Evolutionary conservation across 1,140 invertebrate species (phyloP), one percentile per base, ranked within the genome.

Genomic region (Ericerus pela): DNA sequence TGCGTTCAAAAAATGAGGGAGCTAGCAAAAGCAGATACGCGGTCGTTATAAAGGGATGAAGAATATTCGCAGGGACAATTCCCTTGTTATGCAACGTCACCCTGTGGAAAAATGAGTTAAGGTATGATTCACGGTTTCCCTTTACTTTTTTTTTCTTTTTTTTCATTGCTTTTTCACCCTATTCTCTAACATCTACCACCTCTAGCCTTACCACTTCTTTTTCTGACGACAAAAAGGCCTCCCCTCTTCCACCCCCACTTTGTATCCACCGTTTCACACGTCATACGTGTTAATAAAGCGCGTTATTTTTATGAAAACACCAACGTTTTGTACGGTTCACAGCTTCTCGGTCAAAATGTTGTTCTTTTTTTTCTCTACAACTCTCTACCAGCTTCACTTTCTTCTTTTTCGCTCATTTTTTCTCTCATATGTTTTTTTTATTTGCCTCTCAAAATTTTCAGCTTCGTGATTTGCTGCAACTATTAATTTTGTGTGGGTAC

Each of bases 81-180:
- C 41, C 41, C 41, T 47, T 47, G 41, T 47, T 47, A 47, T 47
- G 41, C 41, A 47, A 47, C 41, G 41, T 47, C 41, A 47, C 41
- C 41, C 41, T 47, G 41, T 47, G 41, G 41, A 47, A 47, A 47
- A 47, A 47, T 47, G 41, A 47, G 41, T 47, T 47, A 24, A 47
- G 41, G 41, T 47, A 47, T 47, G 41, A 47, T 47, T 47, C 41
- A 47, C 41, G 41, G 41, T 47, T 47, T 47, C 41, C 41, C 41
- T 24, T 47, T 24, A 24, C 41, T 14, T 18, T 24, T 47, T 47
- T 47, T 47, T 47, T 47, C 41, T 24, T 47, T 47, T 47, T 47
- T 47, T 24, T 47, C 41, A 24, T 47, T n/a, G n/a, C n/a, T n/a
- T n/a, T n/a, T n/a, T n/a, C n/a, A n/a, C n/a, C n/a, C n/a, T n/a